Evolutionary conservation across 2,888 invertebrate genomes (phyloP), one percentile per base, ranked within the genome.

Genomic region (Hermaeophaga mercurialis): DNA sequence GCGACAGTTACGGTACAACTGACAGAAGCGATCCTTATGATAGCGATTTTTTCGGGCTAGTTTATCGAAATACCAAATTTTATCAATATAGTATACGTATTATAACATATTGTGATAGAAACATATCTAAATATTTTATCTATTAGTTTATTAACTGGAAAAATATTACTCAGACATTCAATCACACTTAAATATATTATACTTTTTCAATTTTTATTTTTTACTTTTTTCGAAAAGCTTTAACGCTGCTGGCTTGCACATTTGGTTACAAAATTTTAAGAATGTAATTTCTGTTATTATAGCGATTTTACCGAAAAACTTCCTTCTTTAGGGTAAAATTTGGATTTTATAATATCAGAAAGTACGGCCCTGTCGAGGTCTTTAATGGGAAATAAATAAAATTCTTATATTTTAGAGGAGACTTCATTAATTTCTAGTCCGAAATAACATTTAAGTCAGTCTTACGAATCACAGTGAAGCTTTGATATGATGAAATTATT

Each of bases 391-490:
- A 59, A 44, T 38, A 33, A 63, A 59, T 56, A 54, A 33, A 59
- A 56, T 36, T 54, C 61, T 61, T 61, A 64, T 64, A 63, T 57
- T 64, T 66, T 63, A 66, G 63, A 62, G 66, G 66, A 69, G 63
- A 65, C 54, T 59, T 62, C 47, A 58, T 70, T 73, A 70, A 70
- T 70, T 72, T 73, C 71, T 75, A 72, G 75, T 74, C 75, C 75
- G 76, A 77, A 78, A 78, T 76, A 77, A 78, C 77, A 74, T 75
- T 77, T 77, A 78, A 77, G 75, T 80, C 80, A 80, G 80, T 80
- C 80, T 80, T 80, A 74, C 77, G 76, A 80, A 80, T 80, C 80
- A 80, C 80, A 80, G 80, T 79, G 77, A 80, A 80, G 80, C 80
- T 79, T 80, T 80, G 80, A 80, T 80, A 80, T 80, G 80, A 79